A percentile compares a stretch with the other conserved stretches of the same genome.
Evolutionary conservation across 2,888 invertebrate genomes (phyloP).

Genomic region (Agrilus cyanescens): DNA sequence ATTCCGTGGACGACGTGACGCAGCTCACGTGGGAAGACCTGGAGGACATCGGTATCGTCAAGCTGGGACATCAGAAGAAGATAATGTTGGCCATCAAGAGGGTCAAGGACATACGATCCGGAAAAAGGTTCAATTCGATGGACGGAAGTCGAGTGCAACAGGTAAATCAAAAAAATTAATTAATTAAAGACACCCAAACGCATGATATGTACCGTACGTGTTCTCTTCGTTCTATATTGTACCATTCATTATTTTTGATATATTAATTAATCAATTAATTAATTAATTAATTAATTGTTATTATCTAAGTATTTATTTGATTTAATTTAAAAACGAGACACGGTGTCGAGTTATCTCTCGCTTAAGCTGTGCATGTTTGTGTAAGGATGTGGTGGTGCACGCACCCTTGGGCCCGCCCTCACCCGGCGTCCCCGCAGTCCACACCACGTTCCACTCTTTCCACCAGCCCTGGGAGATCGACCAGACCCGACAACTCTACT

Average conservation of each 20-base stretch:
- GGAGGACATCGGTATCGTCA: constrained; percentile 91
- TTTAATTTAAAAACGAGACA: constrained; percentile 5
- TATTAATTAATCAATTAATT: too few relatives aligned
- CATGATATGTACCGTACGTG: constrained; percentile 4
- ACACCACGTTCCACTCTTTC: constrained; percentile 44
- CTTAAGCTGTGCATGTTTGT: constrained; percentile 29
- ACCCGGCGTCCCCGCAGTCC: constrained; percentile 35
- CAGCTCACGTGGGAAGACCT: constrained; percentile 98
- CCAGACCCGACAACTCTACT: constrained; percentile 42
- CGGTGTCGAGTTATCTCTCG: constrained; percentile 6
- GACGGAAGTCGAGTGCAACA: constrained; percentile 33
- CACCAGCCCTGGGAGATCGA: constrained; percentile 60
- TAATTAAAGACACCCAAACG: not conserved
- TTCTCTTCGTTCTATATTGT: too few relatives aligned
- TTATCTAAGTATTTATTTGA: not conserved
- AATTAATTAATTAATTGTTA: not conserved
- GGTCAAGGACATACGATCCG: constrained; percentile 84
- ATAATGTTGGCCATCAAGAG: constrained; percentile 93
- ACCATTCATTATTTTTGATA: constrained; percentile 1
- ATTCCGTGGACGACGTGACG: constrained; percentile 85
- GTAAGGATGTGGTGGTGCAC: constrained; percentile 41
- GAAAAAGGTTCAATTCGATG: constrained; percentile 50
- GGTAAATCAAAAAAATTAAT: constrained; percentile 16
- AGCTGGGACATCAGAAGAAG: constrained; percentile 96
- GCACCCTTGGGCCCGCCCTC: constrained; percentile 34